Conservation (phyloP, 1,140 invertebrate genomes). For the Danaus melanippus region DNA sequence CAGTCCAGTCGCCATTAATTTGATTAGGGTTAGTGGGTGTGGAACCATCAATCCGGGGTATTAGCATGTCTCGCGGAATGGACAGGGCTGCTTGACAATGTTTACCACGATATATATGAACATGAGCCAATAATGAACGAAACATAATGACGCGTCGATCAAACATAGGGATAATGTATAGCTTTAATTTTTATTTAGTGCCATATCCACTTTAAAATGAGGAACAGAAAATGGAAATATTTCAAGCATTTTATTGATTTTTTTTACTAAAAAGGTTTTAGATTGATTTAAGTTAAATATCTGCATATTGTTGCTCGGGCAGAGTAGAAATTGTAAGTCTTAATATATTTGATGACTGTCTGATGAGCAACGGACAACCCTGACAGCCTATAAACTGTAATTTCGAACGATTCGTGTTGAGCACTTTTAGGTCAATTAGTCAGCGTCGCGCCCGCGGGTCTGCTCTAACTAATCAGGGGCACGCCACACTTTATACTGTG, state of each 20-base stretch:
- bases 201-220: too few species aligned
- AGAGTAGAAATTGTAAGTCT: background rate
- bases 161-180: too few species aligned
- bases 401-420: slow-evolving; percentile 65
- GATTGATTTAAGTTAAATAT: background rate
- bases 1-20: slow-evolving; percentile 63
- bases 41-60: slow-evolving; percentile 63
- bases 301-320: background rate
- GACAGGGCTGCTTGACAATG: slow-evolving; percentile 32
- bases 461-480: slow-evolving; percentile 56
- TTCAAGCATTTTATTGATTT: too few species aligned
- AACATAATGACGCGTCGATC: too few species aligned
- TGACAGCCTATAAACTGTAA: slow-evolving; percentile 43
- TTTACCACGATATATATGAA: background rate
- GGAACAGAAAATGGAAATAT: too few species aligned
- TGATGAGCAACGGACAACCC: slow-evolving; percentile 31
- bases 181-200: too few species aligned
- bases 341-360: background rate
- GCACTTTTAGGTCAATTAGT: slow-evolving; percentile 70
- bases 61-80: slow-evolving; percentile 50
- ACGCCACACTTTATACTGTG: slow-evolving; percentile 63
- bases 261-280: background rate
- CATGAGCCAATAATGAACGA: too few species aligned
- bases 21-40: slow-evolving; percentile 70
- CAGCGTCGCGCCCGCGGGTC: slow-evolving; percentile 51